Conservation (phyloP, 2,113 vertebrate genomes). For the Salvator merianae region DNA sequence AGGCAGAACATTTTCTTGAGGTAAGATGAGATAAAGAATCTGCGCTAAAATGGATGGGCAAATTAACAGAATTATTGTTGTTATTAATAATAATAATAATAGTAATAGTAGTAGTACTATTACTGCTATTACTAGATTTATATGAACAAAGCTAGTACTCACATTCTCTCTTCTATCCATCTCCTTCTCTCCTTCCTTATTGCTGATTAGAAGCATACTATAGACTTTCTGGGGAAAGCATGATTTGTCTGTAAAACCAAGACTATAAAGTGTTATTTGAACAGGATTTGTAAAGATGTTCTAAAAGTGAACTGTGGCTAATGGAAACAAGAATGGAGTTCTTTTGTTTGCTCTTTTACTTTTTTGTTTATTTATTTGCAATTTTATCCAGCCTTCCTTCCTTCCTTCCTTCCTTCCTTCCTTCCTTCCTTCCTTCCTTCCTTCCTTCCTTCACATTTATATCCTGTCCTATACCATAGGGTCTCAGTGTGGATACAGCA, state of each 20-base stretch:
- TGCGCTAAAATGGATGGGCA: background rate
- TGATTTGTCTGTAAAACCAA: background rate
- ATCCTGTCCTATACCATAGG: no score
- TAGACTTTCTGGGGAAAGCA: background rate
- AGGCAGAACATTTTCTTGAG: constrained; percentile 94
- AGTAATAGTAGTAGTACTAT: no score
- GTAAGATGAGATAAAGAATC: constrained; percentile 69
- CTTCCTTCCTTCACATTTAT: no score
- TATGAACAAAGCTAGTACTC: background rate
- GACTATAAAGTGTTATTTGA: background rate
- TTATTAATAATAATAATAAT: no score
- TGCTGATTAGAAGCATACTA: background rate
- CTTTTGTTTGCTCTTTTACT: no score
- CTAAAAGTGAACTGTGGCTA: background rate
- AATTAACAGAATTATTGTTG: background rate
- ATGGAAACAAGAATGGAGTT: background rate
- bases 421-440: no score
- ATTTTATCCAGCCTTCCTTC: no score
- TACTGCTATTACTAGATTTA: no score
- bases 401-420: no score
- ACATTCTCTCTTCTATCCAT: background rate
- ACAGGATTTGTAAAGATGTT: background rate
- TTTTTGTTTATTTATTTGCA: no score
- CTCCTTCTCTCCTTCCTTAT: background rate
- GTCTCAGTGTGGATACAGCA: no score